Conservation (phyloP, 2,113 vertebrate genomes). For the Rutilus rutilus region DNA sequence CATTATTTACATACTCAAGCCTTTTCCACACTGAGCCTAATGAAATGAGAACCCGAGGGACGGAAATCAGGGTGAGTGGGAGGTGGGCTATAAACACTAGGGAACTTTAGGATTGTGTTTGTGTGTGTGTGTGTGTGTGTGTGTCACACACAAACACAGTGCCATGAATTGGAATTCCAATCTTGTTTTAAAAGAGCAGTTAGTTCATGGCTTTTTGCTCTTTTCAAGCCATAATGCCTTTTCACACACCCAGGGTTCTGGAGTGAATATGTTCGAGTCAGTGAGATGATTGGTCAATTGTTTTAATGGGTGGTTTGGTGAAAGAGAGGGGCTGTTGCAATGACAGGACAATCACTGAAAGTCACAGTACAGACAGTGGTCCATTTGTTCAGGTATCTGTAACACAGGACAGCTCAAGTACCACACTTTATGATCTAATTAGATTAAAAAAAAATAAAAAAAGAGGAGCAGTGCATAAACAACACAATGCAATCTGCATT, state of each 20-base stretch:
- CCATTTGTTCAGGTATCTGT: slow-evolving; percentile 4
- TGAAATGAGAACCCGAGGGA: slow-evolving; percentile 32
- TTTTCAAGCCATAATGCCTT: neutral
- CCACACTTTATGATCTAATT: slow-evolving; percentile 18
- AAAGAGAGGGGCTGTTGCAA: neutral
- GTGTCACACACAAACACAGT: too few relatives aligned
- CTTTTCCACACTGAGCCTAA: slow-evolving; percentile 27
- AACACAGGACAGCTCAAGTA: neutral
- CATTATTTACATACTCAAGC: slow-evolving; percentile 36
- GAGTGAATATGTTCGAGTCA: neutral
- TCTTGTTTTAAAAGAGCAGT: slow-evolving; percentile 34
- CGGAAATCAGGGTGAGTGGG: neutral
- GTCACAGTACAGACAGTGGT: neutral
- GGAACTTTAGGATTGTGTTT: neutral
- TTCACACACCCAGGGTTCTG: neutral
- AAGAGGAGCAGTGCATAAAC: neutral
- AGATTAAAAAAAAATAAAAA: neutral
- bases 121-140: neutral
- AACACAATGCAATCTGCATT: neutral
- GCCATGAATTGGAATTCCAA: neutral
- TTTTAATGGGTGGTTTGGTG: neutral
- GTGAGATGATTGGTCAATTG: neutral
- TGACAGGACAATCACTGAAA: neutral
- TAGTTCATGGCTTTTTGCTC: slow-evolving; percentile 6
- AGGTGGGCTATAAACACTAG: slow-evolving; percentile 3